Percentiles rank a stretch among this genome's conserved stretches.
Evolutionary conservation across 2,113 vertebrate species (phyloP).

Genomic region (Choloepus hoffmanni): DNA sequence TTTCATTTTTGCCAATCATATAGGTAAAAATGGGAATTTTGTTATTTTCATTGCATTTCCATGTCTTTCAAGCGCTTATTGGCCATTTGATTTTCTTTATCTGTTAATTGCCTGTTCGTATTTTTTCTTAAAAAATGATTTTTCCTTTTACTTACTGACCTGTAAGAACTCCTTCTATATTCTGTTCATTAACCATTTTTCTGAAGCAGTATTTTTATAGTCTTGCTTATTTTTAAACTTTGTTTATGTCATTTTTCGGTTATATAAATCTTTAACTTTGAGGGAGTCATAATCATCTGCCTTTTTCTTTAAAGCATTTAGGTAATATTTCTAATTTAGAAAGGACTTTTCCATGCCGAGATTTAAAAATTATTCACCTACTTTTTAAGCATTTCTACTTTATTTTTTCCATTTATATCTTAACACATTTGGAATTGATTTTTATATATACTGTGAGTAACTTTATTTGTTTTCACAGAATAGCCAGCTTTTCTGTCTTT

Average conservation of each 20-base stretch:
- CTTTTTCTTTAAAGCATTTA: background rate
- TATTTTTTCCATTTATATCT: background rate
- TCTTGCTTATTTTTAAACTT: background rate
- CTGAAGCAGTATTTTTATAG: background rate
- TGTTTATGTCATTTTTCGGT: background rate
- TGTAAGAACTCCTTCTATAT: background rate
- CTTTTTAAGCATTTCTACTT: background rate
- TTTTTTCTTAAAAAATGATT: background rate
- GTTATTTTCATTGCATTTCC: background rate
- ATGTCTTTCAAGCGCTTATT: background rate
- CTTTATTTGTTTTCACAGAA: background rate
- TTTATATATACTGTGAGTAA: background rate
- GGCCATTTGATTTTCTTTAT: background rate
- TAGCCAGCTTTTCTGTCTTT: background rate
- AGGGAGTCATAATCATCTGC: background rate
- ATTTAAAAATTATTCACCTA: background rate
- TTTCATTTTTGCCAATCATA: background rate
- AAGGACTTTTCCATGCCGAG: background rate
- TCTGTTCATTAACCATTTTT: background rate
- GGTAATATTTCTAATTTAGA: background rate
- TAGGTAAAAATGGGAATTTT: background rate
- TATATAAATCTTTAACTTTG: constrained; percentile 19
- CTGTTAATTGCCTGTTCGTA: background rate
- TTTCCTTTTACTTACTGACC: background rate
- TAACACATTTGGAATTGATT: background rate